Percentiles rank a stretch among this genome's conserved stretches.
phyloP scores from a whole-genome alignment of 1,140 invertebrate genomes.

The Ips nitidus region DNA sequence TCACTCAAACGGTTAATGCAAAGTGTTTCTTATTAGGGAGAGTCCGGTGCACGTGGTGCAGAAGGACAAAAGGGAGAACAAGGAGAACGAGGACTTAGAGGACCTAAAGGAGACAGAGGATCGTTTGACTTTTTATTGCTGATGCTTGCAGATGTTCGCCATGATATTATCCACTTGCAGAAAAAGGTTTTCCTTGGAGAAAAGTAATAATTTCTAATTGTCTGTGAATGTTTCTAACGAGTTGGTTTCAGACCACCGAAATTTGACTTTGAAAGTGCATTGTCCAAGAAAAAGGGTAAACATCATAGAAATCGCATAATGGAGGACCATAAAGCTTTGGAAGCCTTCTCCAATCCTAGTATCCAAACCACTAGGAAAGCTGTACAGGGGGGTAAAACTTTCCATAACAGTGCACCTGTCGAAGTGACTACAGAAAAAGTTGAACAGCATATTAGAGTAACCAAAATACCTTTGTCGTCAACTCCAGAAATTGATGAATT shows the following conservation, averaged over 20 bases:
- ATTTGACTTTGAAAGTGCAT: conserved; percentile 43
- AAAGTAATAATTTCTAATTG: conserved; percentile 50
- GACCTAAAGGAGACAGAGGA: conserved; percentile 60
- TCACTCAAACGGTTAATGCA: no score
- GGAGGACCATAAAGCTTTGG: conserved; percentile 40
- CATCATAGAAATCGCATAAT: conserved; percentile 38
- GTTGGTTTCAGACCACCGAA: conserved; percentile 43
- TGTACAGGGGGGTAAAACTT: background rate
- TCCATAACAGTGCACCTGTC: background rate
- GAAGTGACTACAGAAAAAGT: background rate
- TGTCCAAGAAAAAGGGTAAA: conserved; percentile 42
- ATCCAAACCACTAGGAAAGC: conserved; percentile 12
- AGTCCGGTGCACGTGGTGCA: conserved; percentile 58
- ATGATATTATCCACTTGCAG: conserved; percentile 64
- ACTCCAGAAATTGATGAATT: conserved; percentile 15
- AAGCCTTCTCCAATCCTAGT: conserved; percentile 36
- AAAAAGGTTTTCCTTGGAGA: conserved; percentile 61
- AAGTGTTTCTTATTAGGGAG: conserved; percentile 53
- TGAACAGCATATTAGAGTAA: background rate
- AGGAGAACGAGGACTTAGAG: conserved; percentile 58
- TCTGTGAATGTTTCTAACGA: no score
- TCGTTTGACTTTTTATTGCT: conserved; percentile 64
- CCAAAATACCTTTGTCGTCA: conserved; percentile 5
- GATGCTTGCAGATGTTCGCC: conserved; percentile 62
- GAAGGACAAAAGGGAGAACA: conserved; percentile 60